Conservation (phyloP, 2,797 vertebrate genomes). For the Pipistrellus nathusii region DNA sequence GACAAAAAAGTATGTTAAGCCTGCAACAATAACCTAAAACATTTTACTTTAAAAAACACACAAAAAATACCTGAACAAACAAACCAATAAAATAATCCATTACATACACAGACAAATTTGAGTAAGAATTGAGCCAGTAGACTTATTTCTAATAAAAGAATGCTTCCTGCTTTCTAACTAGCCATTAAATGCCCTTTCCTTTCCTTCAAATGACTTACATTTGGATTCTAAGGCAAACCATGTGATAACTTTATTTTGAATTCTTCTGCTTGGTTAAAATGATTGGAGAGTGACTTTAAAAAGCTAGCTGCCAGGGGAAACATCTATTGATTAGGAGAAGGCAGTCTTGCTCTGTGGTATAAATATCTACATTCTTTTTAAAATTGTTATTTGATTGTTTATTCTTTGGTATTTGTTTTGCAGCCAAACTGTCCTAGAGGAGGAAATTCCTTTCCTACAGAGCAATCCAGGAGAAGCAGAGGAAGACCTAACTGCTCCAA, state of each 20-base stretch:
- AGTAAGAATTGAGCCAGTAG: neutral
- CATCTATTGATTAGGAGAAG: neutral
- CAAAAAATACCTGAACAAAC: neutral
- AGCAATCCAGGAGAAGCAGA: neutral
- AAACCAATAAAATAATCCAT: neutral
- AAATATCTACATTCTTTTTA: neutral
- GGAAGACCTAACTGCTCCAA: neutral
- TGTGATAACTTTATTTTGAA: neutral
- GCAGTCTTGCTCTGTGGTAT: neutral
- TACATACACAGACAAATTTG: neutral
- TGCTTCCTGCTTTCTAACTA: neutral
- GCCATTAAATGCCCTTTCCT: neutral
- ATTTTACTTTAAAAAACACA: neutral
- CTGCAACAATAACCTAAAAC: neutral
- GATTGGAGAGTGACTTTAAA: neutral
- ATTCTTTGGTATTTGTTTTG: conserved; percentile 22
- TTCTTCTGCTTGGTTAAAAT: neutral
- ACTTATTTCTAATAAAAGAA: neutral
- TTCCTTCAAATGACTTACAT: neutral
- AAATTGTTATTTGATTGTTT: conserved; percentile 57
- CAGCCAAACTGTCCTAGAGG: neutral
- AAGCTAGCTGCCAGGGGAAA: neutral
- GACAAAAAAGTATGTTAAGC: neutral
- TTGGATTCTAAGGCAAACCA: neutral
- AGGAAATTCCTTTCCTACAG: neutral